A percentile compares a stretch with the other conserved stretches of the same genome.
Evolutionary conservation across 2,113 vertebrate species (phyloP).

Genomic region (Leptocoma aspasia): DNA sequence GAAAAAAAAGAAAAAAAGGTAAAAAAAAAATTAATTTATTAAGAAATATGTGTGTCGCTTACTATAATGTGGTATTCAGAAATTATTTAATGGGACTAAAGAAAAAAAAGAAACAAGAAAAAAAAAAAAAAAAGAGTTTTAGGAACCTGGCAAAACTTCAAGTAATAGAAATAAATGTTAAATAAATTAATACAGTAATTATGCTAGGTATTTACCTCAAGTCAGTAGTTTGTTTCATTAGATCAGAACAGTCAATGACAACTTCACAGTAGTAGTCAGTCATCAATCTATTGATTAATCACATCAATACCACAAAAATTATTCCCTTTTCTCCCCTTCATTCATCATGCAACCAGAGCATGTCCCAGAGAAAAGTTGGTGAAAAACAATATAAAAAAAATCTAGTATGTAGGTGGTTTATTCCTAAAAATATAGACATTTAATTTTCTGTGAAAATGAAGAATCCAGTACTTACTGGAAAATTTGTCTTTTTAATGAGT

Average conservation of each 20-base stretch:
- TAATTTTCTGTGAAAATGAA: neutral
- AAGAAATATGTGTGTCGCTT: neutral
- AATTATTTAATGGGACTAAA: neutral
- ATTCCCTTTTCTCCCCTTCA: neutral
- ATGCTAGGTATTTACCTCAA: neutral
- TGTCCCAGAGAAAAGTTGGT: neutral
- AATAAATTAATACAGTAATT: neutral
- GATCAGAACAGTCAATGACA: neutral
- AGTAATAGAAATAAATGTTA: neutral
- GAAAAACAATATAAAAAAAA: neutral
- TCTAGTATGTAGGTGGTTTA: neutral
- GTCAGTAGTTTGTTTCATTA: neutral
- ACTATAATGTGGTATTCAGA: neutral
- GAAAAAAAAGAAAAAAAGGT: too few species aligned
- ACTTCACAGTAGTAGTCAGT: neutral
- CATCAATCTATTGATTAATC: neutral
- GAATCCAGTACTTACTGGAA: neutral
- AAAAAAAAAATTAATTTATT: neutral
- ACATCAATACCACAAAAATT: neutral
- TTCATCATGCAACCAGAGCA: neutral
- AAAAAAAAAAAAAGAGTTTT: neutral
- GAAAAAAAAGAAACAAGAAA: too few species aligned
- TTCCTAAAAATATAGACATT: neutral
- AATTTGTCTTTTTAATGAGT: neutral
- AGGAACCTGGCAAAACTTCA: neutral